A percentile compares a stretch with the other conserved stretches of the same genome.
Evolutionary conservation across 2,888 invertebrate genomes (phyloP).

Genomic region (Siphlonurus alternatus): DNA sequence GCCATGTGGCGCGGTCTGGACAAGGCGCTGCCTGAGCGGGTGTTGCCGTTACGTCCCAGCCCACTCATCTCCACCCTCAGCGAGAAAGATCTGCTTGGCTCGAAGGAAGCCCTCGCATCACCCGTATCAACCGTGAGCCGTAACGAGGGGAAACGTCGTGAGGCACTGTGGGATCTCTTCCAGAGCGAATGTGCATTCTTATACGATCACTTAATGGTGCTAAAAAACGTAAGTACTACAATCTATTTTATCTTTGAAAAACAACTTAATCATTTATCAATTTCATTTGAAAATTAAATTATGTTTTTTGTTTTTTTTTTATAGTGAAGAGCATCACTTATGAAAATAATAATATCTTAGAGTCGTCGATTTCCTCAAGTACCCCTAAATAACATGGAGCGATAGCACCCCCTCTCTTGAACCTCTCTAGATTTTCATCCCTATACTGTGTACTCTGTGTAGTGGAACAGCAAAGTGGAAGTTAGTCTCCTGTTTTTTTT

Average conservation of each 20-base stretch:
- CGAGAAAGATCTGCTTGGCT: slow-evolving; percentile 15
- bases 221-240: slow-evolving; percentile 33
- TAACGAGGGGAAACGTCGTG: slow-evolving; percentile 27
- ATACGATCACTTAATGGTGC: slow-evolving; percentile 40
- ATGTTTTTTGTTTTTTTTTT: too few relatives aligned
- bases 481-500: too few relatives aligned
- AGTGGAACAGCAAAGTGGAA: too few relatives aligned
- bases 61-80: slow-evolving; percentile 14
- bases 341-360: too few relatives aligned
- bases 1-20: slow-evolving; percentile 14
- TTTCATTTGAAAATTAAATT: not conserved
- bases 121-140: slow-evolving; percentile 16
- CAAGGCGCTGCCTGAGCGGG: slow-evolving; percentile 12
- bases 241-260: not conserved
- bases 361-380: too few relatives aligned
- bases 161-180: slow-evolving; percentile 43
- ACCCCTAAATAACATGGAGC: too few relatives aligned
- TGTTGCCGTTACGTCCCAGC: slow-evolving; percentile 12
- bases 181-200: slow-evolving; percentile 41
- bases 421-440: too few relatives aligned
- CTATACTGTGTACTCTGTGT: too few relatives aligned
- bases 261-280: not conserved
- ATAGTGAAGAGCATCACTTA: not conserved
- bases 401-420: too few relatives aligned
- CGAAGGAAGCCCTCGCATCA: slow-evolving; percentile 13